phyloP scores from a whole-genome alignment of 2,113 vertebrate species.

The Amphiprion percula region DNA sequence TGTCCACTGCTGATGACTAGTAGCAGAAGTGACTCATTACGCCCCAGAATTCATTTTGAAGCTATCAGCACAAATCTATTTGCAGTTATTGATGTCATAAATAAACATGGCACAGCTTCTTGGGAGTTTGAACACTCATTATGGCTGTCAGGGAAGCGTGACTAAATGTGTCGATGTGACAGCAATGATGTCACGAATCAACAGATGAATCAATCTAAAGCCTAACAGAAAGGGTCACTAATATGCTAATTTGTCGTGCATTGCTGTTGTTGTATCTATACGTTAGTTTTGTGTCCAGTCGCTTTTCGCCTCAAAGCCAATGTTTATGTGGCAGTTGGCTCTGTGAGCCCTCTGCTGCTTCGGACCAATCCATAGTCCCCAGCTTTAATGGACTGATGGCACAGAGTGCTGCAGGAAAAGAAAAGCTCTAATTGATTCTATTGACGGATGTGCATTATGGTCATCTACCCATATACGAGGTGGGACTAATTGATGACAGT shows the following conservation, averaged over 20 bases:
- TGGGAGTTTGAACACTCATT: conserved; percentile 34
- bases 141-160: conserved; percentile 34
- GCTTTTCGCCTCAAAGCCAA: conserved; percentile 25
- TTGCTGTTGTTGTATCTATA: conserved; percentile 23
- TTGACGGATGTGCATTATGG: conserved; percentile 61
- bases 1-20: conserved; percentile 3
- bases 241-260: conserved; percentile 46
- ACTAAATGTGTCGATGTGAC: conserved; percentile 39
- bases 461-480: conserved; percentile 23
- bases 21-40: conserved; percentile 37
- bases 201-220: conserved; percentile 49
- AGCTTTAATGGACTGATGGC: conserved; percentile 70
- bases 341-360: conserved; percentile 36
- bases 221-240: conserved; percentile 27
- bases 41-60: conserved; percentile 51
- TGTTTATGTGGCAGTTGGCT: conserved; percentile 53
- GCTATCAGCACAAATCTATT: conserved; percentile 61
- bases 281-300: conserved; percentile 25
- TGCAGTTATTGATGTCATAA: conserved; percentile 59
- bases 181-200: conserved; percentile 41
- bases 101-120: conserved; percentile 52
- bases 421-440: conserved; percentile 70
- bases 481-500: conserved; percentile 50
- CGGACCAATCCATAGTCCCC: conserved; percentile 69
- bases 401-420: conserved; percentile 41